phyloP scores from a whole-genome alignment of 2,888 invertebrate species.

The Pheosia tremula region DNA sequence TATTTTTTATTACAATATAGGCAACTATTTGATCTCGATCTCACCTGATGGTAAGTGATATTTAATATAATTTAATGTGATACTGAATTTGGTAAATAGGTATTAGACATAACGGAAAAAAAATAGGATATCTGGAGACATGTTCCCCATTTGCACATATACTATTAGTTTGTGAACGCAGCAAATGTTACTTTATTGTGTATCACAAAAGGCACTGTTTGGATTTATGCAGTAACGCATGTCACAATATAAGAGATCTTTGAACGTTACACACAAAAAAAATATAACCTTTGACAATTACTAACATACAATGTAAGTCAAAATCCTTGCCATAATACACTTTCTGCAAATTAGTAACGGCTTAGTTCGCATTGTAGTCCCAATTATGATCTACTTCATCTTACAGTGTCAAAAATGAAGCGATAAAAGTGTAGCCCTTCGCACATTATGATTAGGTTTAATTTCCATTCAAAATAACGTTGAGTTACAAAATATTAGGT shows the following conservation, averaged over 20 bases:
- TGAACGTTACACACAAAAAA: constrained; percentile 33
- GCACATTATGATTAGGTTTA: constrained; percentile 21
- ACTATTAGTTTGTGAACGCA: neutral
- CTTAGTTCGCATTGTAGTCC: constrained; percentile 54
- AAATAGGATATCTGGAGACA: neutral
- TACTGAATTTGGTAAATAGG: no score
- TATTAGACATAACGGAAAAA: neutral
- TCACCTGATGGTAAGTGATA: no score
- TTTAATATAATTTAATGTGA: no score
- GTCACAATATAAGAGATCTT: constrained; percentile 40
- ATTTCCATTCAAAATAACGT: constrained; percentile 15
- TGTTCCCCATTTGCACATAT: neutral
- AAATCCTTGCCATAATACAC: constrained; percentile 52
- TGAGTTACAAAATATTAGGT: constrained; percentile 25
- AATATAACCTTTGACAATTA: constrained; percentile 39
- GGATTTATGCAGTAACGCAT: constrained; percentile 23
- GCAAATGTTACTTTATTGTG: neutral
- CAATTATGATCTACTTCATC: constrained; percentile 61
- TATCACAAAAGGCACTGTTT: neutral
- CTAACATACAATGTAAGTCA: constrained; percentile 46
- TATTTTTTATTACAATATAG: no score
- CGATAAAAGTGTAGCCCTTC: constrained; percentile 16
- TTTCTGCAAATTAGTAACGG: constrained; percentile 55
- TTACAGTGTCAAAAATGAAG: constrained; percentile 39
- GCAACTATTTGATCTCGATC: no score